Conservation (phyloP, 2,888 invertebrate species). For the Druceiella hillmani region DNA sequence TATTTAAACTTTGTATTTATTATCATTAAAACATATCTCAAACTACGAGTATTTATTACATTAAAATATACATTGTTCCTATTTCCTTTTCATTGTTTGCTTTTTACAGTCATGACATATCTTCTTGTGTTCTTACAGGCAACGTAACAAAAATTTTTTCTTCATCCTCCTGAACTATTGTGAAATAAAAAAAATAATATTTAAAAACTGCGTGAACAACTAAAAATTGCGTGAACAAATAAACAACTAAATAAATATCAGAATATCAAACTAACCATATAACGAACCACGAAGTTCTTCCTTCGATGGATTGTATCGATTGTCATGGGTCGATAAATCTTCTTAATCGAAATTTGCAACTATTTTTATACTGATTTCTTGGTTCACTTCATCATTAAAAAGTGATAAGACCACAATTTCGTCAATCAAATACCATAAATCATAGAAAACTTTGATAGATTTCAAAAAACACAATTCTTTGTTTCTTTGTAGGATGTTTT, state of each 20-base stretch:
- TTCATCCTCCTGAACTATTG: too few relatives aligned
- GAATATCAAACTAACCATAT: slow-evolving; percentile 9
- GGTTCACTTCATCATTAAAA: background rate
- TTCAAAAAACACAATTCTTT: background rate
- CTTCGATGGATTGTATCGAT: slow-evolving; percentile 23
- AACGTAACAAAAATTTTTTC: too few relatives aligned
- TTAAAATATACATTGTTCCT: too few relatives aligned
- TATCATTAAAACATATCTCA: too few relatives aligned
- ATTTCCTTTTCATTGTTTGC: background rate
- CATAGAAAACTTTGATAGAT: too few relatives aligned
- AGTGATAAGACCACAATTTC: background rate
- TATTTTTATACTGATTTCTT: background rate
- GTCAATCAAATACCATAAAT: too few relatives aligned
- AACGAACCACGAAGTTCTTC: slow-evolving; percentile 28
- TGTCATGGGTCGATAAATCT: slow-evolving; percentile 12
- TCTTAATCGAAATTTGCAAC: slow-evolving; percentile 5
- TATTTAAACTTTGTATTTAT: too few relatives aligned
- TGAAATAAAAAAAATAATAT: too few relatives aligned
- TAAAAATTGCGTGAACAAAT: too few relatives aligned
- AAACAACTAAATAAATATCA: too few relatives aligned
- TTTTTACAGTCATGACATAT: background rate
- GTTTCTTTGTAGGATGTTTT: background rate
- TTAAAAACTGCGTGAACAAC: too few relatives aligned
- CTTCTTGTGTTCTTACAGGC: slow-evolving; percentile 1
- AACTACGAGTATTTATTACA: too few relatives aligned